Evolutionary conservation across 2,888 invertebrate species (phyloP), one percentile per base, ranked within the genome.

Genomic region (Drosophila mettleri): DNA sequence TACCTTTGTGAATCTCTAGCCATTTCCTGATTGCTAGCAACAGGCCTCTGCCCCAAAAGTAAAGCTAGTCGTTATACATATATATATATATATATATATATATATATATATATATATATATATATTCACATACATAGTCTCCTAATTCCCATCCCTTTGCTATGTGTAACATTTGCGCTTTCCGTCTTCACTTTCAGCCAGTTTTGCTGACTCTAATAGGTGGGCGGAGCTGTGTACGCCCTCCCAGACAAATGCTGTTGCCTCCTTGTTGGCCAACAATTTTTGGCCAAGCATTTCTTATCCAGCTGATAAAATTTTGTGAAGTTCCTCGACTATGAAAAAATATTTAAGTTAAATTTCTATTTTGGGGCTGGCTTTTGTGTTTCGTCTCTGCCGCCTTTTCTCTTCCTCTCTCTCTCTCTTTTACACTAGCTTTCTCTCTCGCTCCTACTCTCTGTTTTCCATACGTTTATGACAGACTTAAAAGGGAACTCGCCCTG

Each of bases 141-240:
- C 7, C 36, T 9, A 2, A 12, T 1, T 3, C 31, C 31, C 12
- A 2, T 10, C 0, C 12, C 12, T 34, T 12, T 7, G 10, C 20
- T 36, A 7, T 51, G 3, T 39, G 16, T 39, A 51, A 39, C 41
- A 51, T 41, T 55, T 34, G 41, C 59, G 38, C 61, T 59, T 57
- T 46, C 34, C 49, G 51, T 57, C 74, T 84, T 79, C 84, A 77
- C 78, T 79, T 79, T 79, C 84, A 77, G 84, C 29, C 69, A 41
- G 39, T 16, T 51, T 64, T 33, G 53, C 48, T 33, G 48, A 18
- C 33, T 36, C 38, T 29, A 33, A 45, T 58, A 27, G 38, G 33
- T 31, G 52, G 54, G 51, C 45, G 53, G 27, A 24, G 9, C 48
- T n/a, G 9, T 1, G 39, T 10, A 54, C 49, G 60, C 41, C 61